Evolutionary conservation across 2,888 invertebrate genomes (phyloP).

Genomic region (Periphyllus acericola): DNA sequence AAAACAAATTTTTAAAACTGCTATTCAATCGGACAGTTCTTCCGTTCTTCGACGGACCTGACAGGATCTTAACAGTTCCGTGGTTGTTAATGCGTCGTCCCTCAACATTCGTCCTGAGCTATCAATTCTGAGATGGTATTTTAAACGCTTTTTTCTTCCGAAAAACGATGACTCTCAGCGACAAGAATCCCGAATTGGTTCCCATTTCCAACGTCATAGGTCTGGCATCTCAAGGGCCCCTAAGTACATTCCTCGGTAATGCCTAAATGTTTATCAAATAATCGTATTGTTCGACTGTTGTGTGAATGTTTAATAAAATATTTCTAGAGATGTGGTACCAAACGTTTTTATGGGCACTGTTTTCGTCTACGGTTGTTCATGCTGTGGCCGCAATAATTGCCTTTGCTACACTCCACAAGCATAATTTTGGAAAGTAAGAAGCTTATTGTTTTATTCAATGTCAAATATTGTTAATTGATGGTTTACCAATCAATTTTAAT

Average conservation of each 20-base stretch:
- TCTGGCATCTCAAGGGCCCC: constrained; percentile 73
- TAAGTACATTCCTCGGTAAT: constrained; percentile 64
- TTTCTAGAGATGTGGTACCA: constrained; percentile 95
- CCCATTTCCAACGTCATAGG: constrained; percentile 77
- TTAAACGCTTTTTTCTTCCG: not conserved
- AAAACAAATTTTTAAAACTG: too few species aligned
- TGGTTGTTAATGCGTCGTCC: too few species aligned
- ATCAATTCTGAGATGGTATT: too few species aligned
- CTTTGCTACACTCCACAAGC: constrained; percentile 90
- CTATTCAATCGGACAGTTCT: too few species aligned
- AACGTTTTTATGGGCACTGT: constrained; percentile 94
- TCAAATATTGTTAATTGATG: not conserved
- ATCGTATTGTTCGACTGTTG: not conserved
- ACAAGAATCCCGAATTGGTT: constrained; percentile 70
- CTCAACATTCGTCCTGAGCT: too few species aligned
- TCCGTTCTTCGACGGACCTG: too few species aligned
- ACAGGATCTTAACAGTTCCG: too few species aligned
- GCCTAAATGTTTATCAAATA: not conserved
- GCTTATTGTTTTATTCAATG: constrained; percentile 36
- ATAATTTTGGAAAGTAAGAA: constrained; percentile 82
- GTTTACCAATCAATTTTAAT: not conserved
- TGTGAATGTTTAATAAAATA: not conserved
- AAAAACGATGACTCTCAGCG: constrained; percentile 28
- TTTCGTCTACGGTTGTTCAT: constrained; percentile 93
- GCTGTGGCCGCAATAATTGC: constrained; percentile 87